phyloP scores from a whole-genome alignment of 2,797 vertebrate genomes.

The Myotis vivesi region DNA sequence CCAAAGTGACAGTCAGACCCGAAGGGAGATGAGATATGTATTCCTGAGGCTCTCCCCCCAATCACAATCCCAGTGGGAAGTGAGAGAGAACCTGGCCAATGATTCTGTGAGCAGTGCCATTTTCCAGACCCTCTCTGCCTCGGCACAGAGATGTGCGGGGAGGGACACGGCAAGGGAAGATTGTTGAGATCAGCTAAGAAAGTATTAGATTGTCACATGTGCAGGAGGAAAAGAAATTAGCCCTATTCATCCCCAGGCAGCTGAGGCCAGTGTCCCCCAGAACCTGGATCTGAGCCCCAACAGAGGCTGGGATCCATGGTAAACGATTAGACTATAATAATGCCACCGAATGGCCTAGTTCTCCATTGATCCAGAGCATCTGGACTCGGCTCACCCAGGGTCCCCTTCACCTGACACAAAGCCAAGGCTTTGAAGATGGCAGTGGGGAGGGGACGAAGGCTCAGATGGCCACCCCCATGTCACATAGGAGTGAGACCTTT shows the following conservation, averaged over 20 bases:
- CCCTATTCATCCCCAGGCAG: not conserved
- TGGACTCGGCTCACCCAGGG: not conserved
- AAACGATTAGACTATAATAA: not conserved
- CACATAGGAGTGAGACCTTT: not conserved
- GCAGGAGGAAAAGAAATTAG: not conserved
- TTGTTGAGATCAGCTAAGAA: not conserved
- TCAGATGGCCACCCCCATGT: not conserved
- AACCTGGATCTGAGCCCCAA: not conserved
- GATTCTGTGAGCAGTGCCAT: not conserved
- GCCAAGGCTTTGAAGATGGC: not conserved
- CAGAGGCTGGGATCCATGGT: not conserved
- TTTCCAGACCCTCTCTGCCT: not conserved
- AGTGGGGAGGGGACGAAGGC: not conserved
- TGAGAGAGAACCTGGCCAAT: not conserved
- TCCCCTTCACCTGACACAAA: not conserved
- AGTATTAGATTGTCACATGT: not conserved
- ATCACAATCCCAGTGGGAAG: not conserved
- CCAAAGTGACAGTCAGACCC: not conserved
- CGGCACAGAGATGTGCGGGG: not conserved
- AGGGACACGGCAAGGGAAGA: not conserved
- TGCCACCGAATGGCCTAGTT: not conserved
- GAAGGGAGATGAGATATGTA: rapidly evolving
- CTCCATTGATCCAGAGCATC: not conserved
- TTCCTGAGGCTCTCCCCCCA: not conserved
- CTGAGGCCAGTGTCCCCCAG: not conserved